These are phyloP conservation scores for Panurus biarmicus DNA, from an alignment of 2,113 vertebrate genomes.

Conservation along the genomic window DNA sequence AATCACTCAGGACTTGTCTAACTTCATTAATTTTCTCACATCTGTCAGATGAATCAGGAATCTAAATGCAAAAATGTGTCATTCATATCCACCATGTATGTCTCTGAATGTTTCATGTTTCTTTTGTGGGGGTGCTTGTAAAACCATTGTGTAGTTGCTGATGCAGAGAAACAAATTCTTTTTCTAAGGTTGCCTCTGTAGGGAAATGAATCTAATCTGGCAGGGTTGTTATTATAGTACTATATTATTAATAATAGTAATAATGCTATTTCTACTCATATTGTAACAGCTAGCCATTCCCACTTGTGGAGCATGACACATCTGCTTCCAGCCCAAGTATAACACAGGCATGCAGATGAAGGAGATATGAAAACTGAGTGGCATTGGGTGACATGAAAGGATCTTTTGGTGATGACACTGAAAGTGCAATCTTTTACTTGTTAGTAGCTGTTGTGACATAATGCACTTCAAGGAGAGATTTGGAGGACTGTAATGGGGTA, in stretches of 20 bases:
- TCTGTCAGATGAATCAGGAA: conserved; percentile 37
- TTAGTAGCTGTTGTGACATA: background rate
- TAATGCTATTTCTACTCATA: background rate
- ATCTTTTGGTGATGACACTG: background rate
- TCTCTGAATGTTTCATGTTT: background rate
- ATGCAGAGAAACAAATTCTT: background rate
- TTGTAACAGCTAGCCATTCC: background rate
- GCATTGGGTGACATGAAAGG: background rate
- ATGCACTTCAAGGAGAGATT: background rate
- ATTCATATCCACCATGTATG: background rate
- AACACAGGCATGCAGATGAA: background rate
- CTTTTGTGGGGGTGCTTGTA: background rate
- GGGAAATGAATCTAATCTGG: background rate
- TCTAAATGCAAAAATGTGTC: background rate
- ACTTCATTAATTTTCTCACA: conserved; percentile 11
- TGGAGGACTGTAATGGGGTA: background rate
- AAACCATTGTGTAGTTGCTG: background rate
- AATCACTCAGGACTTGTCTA: conserved; percentile 17
- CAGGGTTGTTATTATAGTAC: background rate
- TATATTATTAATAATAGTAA: background rate
- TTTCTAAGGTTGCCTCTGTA: background rate
- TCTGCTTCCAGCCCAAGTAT: background rate
- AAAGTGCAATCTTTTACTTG: background rate
- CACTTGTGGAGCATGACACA: background rate
- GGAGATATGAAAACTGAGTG: background rate